phyloP scores from a whole-genome alignment of 2,888 invertebrate species.

The Meiosimyza decipiens region DNA sequence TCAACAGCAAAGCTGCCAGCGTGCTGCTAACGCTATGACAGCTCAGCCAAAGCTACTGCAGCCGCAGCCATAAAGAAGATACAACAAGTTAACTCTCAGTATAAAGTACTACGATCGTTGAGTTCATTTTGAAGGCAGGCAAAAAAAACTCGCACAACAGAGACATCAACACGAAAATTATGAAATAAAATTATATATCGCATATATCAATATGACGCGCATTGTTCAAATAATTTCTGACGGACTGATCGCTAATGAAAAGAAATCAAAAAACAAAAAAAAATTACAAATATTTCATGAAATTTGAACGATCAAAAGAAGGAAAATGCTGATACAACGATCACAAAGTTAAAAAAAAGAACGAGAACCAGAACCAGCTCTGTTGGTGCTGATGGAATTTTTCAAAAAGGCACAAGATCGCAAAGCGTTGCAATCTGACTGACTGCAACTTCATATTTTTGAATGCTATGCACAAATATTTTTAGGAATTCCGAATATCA shows the following conservation, averaged over 20 bases:
- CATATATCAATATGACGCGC: conserved; percentile 65
- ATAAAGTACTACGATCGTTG: not conserved
- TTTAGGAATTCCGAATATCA: conserved; percentile 14
- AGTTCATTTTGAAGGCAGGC: not conserved
- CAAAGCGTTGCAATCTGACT: not conserved
- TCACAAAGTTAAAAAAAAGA: not conserved
- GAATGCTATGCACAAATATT: conserved; percentile 15
- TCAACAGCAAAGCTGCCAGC: conserved; percentile 40
- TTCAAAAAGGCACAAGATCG: not conserved
- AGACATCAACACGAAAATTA: conserved; percentile 55
- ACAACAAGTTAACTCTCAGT: conserved; percentile 40
- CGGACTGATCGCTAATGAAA: conserved; percentile 40
- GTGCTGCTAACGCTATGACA: conserved; percentile 36
- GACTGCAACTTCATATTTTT: conserved; percentile 18
- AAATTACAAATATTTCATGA: conserved; percentile 17
- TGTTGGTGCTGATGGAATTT: not conserved
- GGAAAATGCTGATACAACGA: not conserved
- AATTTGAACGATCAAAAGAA: conserved; percentile 1
- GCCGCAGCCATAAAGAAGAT: conserved; percentile 38
- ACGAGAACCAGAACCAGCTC: not conserved
- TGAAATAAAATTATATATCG: conserved; percentile 52
- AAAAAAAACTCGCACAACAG: conserved; percentile 40
- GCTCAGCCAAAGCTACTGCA: conserved; percentile 34
- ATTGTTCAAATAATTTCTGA: conserved; percentile 56
- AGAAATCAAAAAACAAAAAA: conserved; percentile 1